Conservation (phyloP, 2,797 vertebrate species). For the Rhinogobio ventralis region DNA sequence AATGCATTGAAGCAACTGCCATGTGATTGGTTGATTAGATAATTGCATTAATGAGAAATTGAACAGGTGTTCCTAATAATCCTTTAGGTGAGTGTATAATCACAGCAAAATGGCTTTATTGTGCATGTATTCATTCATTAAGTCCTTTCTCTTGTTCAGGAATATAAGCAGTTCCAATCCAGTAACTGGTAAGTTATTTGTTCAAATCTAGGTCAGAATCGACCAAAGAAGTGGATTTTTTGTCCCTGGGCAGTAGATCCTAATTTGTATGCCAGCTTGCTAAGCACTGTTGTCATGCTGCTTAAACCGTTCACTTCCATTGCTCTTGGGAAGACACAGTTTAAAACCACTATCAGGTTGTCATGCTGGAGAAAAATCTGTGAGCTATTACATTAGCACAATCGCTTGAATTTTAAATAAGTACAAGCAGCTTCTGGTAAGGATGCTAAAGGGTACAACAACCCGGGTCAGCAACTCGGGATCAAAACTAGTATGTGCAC, state of each 20-base stretch:
- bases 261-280: neutral
- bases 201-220: neutral
- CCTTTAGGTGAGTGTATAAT: too few relatives aligned
- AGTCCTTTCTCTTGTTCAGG: neutral
- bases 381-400: neutral
- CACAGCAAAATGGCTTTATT: neutral
- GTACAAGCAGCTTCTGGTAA: neutral
- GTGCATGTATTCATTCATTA: neutral
- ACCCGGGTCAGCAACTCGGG: too few relatives aligned
- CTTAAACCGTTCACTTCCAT: neutral
- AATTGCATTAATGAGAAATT: too few relatives aligned
- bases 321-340: neutral
- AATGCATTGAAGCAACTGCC: too few relatives aligned
- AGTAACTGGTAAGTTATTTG: neutral
- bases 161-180: neutral
- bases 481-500: neutral
- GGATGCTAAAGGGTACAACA: neutral
- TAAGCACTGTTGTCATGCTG: neutral
- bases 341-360: neutral
- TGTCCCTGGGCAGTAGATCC: neutral
- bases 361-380: neutral
- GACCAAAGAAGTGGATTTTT: neutral
- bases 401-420: neutral
- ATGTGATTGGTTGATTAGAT: too few relatives aligned
- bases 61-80: too few relatives aligned